phyloP scores from a whole-genome alignment of 2,113 vertebrate genomes.

The Pogona vitticeps region DNA sequence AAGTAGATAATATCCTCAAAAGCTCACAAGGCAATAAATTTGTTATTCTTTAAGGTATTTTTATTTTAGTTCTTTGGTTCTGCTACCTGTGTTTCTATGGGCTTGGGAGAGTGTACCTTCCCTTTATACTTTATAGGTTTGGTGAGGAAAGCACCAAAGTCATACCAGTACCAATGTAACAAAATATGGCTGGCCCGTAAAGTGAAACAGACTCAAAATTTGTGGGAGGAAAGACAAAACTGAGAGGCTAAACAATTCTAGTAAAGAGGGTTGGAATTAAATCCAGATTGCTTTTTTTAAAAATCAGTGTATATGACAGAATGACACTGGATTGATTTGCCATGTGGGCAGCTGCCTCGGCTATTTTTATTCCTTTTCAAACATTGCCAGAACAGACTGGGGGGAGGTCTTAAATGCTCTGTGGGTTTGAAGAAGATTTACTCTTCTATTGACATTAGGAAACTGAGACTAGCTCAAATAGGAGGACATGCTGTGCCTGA shows the following conservation, averaged over 20 bases:
- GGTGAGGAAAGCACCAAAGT: background rate
- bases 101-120: background rate
- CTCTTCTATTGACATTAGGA: background rate
- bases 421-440: slow-evolving; percentile 10
- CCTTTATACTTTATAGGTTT: background rate
- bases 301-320: background rate
- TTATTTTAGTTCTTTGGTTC: background rate
- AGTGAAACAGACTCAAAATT: background rate
- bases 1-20: too few relatives aligned
- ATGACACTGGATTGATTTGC: slow-evolving; percentile 62
- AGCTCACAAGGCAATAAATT: too few relatives aligned
- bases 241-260: background rate
- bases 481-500: background rate
- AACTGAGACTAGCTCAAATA: slow-evolving; percentile 9
- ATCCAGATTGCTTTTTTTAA: background rate
- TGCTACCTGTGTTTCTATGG: background rate
- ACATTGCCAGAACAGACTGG: slow-evolving; percentile 36
- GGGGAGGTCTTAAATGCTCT: slow-evolving; percentile 15
- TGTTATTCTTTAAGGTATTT: too few relatives aligned
- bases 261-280: slow-evolving; percentile 7
- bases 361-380: slow-evolving; percentile 55
- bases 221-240: background rate
- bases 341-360: slow-evolving; percentile 57
- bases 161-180: background rate
- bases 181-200: background rate